Evolutionary conservation across 2,113 vertebrate species (phyloP).

Genomic region (Syngnathus typhle): DNA sequence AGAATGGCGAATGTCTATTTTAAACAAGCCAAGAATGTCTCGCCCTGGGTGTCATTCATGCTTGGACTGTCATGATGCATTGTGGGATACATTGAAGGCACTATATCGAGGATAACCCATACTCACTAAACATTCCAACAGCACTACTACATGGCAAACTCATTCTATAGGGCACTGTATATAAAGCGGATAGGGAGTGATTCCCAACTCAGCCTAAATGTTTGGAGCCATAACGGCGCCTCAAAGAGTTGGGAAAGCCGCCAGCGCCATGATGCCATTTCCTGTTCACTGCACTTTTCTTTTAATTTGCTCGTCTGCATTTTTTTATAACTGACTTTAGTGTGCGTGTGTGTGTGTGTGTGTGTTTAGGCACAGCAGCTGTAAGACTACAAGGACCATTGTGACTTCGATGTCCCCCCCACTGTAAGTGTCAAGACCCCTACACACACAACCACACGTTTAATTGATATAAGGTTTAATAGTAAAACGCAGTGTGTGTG

Average conservation of each 20-base stretch:
- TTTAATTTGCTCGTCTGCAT: conserved; percentile 10
- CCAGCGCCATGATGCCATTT: conserved; percentile 61
- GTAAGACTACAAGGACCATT: conserved; percentile 26
- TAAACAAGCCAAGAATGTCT: neutral
- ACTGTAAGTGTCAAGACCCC: conserved; percentile 40
- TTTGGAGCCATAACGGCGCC: conserved; percentile 30
- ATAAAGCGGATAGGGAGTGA: neutral
- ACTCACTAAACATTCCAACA: neutral
- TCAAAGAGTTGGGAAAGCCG: conserved; percentile 44
- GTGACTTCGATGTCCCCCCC: conserved; percentile 32
- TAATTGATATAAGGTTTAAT: conserved; percentile 39
- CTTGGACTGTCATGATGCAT: neutral
- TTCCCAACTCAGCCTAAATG: conserved; percentile 26
- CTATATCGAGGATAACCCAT: neutral
- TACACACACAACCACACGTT: conserved; percentile 32
- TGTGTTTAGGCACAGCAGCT: conserved; percentile 23
- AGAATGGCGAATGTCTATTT: too few relatives aligned
- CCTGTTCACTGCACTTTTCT: conserved; percentile 36
- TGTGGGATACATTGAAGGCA: neutral
- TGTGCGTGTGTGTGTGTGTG: conserved; percentile 20
- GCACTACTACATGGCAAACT: neutral
- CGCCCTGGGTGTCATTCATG: neutral
- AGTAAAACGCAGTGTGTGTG: conserved; percentile 32
- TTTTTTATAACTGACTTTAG: conserved; percentile 4
- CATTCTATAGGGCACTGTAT: neutral